These are phyloP conservation scores for Macrostomum lignano DNA, from an alignment of 1,140 invertebrate species.

Conservation along the genomic window DNA sequence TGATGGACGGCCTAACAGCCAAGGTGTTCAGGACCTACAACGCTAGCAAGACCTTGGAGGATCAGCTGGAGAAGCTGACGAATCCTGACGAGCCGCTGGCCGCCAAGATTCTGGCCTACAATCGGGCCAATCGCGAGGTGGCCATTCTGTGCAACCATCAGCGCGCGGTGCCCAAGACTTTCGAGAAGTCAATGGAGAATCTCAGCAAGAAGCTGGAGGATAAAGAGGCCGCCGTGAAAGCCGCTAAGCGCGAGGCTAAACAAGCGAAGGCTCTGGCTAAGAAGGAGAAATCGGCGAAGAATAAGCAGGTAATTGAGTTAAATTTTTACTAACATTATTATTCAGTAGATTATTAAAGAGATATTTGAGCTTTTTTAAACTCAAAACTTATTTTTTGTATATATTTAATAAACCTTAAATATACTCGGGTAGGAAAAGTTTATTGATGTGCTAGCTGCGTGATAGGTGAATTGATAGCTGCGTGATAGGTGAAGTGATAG, in stretches of 20 bases:
- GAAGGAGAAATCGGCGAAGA: conserved; percentile 14
- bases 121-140: conserved; percentile 84
- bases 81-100: conserved; percentile 34
- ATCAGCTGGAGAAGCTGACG: conserved; percentile 69
- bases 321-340: too few species aligned
- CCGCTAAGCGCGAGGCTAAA: conserved; percentile 44
- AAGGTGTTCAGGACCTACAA: conserved; percentile 99
- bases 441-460: too few species aligned
- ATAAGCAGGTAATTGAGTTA: too few species aligned
- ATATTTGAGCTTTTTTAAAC: too few species aligned
- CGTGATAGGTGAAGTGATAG: too few species aligned
- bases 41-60: conserved; percentile 80
- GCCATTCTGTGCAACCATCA: conserved; percentile 99
- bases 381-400: too few species aligned
- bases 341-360: too few species aligned
- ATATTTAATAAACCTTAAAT: too few species aligned
- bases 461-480: too few species aligned
- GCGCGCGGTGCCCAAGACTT: conserved; percentile 65
- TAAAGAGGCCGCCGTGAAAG: too few species aligned
- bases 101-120: conserved; percentile 63
- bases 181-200: conserved; percentile 94
- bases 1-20: conserved; percentile 92
- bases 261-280: conserved; percentile 10
- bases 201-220: conserved; percentile 64
- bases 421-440: too few species aligned